Conservation (phyloP, 1,140 invertebrate genomes). For the Sminthurides bifidus region DNA sequence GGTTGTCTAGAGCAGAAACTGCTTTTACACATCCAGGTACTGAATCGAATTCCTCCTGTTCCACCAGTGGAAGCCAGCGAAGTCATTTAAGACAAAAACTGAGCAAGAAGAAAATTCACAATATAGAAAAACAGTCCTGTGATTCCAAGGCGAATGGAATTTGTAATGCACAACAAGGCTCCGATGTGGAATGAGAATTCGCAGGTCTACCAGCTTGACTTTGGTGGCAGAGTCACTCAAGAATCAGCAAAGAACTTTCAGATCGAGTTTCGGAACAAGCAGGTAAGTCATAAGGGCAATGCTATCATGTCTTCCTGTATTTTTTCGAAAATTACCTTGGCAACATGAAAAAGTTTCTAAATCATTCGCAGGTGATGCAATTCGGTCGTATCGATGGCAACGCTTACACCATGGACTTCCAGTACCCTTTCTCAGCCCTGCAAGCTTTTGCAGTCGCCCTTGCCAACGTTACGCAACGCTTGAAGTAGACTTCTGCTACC, state of each 20-base stretch:
- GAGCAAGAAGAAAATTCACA: conserved; percentile 29
- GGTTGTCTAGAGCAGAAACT: no score
- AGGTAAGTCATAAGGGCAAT: conserved; percentile 48
- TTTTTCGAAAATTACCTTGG: neutral
- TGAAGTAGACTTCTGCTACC: conserved; percentile 61
- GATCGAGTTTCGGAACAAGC: conserved; percentile 92
- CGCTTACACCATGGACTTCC: conserved; percentile 96
- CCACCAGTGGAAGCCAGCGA: conserved; percentile 59
- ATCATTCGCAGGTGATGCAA: conserved; percentile 80
- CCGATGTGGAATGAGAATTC: conserved; percentile 99
- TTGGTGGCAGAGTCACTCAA: conserved; percentile 96
- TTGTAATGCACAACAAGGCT: conserved; percentile 97
- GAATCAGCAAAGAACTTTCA: conserved; percentile 99
- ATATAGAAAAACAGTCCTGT: conserved; percentile 35
- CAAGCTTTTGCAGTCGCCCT: conserved; percentile 97
- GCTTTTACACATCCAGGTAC: no score
- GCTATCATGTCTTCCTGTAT: neutral
- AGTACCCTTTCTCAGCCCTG: conserved; percentile 94
- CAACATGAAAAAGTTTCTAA: neutral
- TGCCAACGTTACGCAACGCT: conserved; percentile 94
- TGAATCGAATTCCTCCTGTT: neutral
- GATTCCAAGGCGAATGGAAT: conserved; percentile 53
- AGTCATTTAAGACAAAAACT: conserved; percentile 79
- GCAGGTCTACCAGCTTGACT: conserved; percentile 98
- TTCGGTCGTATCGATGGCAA: conserved; percentile 97